Evolutionary conservation across 2,888 invertebrate species (phyloP).

Genomic region (Drosophila demipolita): DNA sequence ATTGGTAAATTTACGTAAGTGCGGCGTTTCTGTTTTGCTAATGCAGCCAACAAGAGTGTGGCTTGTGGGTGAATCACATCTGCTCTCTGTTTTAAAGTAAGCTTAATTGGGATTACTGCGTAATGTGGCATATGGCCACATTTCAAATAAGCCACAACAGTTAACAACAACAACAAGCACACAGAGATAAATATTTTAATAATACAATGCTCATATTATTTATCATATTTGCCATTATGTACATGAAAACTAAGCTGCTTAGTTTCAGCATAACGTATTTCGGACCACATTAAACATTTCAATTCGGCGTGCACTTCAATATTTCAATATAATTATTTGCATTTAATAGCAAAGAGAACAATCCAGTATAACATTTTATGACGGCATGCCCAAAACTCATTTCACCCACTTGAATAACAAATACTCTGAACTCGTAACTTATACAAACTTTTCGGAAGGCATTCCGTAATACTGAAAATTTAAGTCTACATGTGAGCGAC

Average conservation of each 20-base stretch:
- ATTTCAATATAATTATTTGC: not conserved
- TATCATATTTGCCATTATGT: conserved; percentile 9
- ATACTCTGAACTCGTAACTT: conserved; percentile 1
- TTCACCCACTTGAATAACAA: not conserved
- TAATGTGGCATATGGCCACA: conserved; percentile 59
- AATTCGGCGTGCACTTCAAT: not conserved
- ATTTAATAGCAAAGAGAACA: not conserved
- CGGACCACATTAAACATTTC: conserved; percentile 6
- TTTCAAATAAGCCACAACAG: conserved; percentile 37
- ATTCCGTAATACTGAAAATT: conserved; percentile 50
- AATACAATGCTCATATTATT: conserved; percentile 1
- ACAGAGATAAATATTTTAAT: conserved; percentile 1
- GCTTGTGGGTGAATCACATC: conserved; percentile 47
- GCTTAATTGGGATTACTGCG: conserved; percentile 69
- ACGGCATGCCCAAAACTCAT: not conserved
- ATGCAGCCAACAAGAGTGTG: not conserved
- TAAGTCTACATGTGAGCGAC: conserved; percentile 16
- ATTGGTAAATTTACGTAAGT: not conserved
- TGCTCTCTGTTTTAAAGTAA: conserved; percentile 48
- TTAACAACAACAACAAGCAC: conserved; percentile 1
- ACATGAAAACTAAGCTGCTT: conserved; percentile 45
- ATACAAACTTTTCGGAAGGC: conserved; percentile 13
- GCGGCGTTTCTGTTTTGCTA: not conserved
- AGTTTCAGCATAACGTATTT: conserved; percentile 23
- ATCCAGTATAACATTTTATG: not conserved